Base-by-base conservation (phyloP, 1,140 invertebrate species). In the Lepidurus couesii region DNA sequence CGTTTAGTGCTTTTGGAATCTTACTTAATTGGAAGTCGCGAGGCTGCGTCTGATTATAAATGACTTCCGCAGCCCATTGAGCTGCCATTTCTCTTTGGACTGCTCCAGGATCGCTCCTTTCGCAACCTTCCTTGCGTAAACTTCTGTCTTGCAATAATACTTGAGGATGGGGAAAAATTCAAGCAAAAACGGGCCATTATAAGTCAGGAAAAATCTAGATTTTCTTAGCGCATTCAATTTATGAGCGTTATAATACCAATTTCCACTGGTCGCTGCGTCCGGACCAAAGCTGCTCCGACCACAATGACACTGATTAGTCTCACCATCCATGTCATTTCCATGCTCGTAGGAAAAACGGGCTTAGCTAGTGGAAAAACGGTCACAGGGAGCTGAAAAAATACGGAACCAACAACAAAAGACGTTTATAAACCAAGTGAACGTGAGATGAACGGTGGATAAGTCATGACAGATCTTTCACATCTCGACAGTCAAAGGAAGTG, bases 41-140 rank as follows among this genome's bases (percentile, higher is more conserved):
- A 53, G 79, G 79, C 47, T 74, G 73, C 42, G 79, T 77, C 65
- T 80, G 77, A 42, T 80, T 80, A 73, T 77, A 78, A 45, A 80
- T 45, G 24, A 80, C 74, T 53, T 78, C 79, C 16, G 79, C 42
- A 13, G 79, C 79, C 79, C 79, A 80, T 7, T 34, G 44, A 34
- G 79, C 79, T 21, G 79, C 76, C 42, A 44, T 77, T 78, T 80
- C 79, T 24, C 75, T 43, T 75, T 80, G 79, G n/a, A 73, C 34
- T 10, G 78, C 78, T 10, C 42, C 65, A 11, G 34, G n/a, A 26
- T 65, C 65, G 9, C 26, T 65, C 26, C 10, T 77, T 45, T 26
- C 65, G 34, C 73, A 73, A 34, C n/a, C 21, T 74, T 10, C 42
- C 24, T 79, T 79, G 7, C 73, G 45, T 65, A 77, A 77, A 8